phyloP scores from a whole-genome alignment of 2,797 vertebrate species.

The Meda fulgida region DNA sequence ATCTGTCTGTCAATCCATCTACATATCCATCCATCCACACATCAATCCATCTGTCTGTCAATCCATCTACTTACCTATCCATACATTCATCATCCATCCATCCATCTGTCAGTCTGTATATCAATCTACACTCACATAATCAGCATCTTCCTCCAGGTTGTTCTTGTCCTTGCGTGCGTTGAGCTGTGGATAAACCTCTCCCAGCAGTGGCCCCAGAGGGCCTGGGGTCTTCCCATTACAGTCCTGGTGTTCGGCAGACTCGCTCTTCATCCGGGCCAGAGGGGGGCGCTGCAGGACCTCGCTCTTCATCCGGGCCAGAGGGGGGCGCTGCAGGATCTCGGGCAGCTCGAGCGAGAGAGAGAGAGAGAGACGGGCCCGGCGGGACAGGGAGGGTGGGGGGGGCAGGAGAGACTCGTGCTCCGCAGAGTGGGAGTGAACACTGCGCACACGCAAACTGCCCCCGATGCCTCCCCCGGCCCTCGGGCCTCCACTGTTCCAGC shows the following conservation, averaged over 20 bases:
- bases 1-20: fast-evolving
- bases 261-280: constrained; percentile 58
- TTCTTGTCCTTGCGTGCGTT: constrained; percentile 82
- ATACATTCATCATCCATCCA: not conserved
- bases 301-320: too few species aligned
- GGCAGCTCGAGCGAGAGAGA: constrained; percentile 91
- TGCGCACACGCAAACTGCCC: constrained; percentile 75
- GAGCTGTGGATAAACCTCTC: constrained; percentile 93
- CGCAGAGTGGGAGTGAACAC: constrained; percentile 75
- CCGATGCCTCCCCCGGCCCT: constrained; percentile 64
- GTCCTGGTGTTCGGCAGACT: constrained; percentile 80
- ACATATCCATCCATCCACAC: not conserved
- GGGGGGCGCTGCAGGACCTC: constrained; percentile 71
- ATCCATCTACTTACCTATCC: too few species aligned
- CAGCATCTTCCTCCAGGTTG: constrained; percentile 91
- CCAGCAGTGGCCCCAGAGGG: constrained; percentile 68
- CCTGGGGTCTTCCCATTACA: constrained; percentile 89
- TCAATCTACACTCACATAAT: constrained; percentile 85
- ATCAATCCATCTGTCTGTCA: fast-evolving
- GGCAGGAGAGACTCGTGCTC: constrained; percentile 92
- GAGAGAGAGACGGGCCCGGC: constrained; percentile 84
- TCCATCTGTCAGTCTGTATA: too few species aligned
- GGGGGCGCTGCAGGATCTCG: constrained; percentile 70
- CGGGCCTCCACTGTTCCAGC: constrained; percentile 87
- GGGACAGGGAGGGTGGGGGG: constrained; percentile 63